A percentile compares a stretch with the other conserved stretches of the same genome.
phyloP scores from a whole-genome alignment of 2,888 invertebrate species.

The Syritta pipiens region DNA sequence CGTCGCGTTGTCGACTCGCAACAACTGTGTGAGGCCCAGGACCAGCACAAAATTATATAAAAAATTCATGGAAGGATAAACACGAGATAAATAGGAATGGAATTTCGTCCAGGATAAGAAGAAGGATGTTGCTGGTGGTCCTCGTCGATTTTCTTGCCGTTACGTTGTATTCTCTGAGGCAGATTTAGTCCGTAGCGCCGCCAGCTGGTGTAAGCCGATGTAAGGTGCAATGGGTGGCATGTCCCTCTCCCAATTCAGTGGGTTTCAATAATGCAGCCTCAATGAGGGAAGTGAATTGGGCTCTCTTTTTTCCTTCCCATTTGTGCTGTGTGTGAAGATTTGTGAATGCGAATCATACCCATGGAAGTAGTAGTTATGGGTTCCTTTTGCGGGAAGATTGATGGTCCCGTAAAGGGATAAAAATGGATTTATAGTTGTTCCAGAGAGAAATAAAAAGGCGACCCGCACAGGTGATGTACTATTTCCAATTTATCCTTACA shows the following conservation, averaged over 20 bases:
- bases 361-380: conserved; percentile 63
- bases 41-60: conserved; percentile 62
- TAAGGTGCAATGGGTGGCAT: conserved; percentile 50
- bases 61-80: conserved; percentile 68
- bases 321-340: conserved; percentile 61
- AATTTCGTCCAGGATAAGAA: conserved; percentile 51
- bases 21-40: conserved; percentile 26
- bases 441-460: conserved; percentile 53
- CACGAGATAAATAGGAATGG: conserved; percentile 65
- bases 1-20: conserved; percentile 25
- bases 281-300: conserved; percentile 55
- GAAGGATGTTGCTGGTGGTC: conserved; percentile 55
- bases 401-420: conserved; percentile 66
- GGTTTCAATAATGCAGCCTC: conserved; percentile 68
- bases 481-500: conserved; percentile 63
- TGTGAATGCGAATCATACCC: conserved; percentile 66
- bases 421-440: conserved; percentile 69
- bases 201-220: conserved; percentile 59
- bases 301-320: conserved; percentile 48
- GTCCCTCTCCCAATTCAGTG: conserved; percentile 19
- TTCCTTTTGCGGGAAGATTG: conserved; percentile 55
- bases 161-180: conserved; percentile 17
- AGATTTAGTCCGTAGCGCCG: conserved; percentile 50
- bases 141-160: conserved; percentile 50
- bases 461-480: conserved; percentile 65